Percentiles rank a stretch among this genome's conserved stretches.
phyloP scores from a whole-genome alignment of 1,140 invertebrate species.

The Heliothis subflexa region DNA sequence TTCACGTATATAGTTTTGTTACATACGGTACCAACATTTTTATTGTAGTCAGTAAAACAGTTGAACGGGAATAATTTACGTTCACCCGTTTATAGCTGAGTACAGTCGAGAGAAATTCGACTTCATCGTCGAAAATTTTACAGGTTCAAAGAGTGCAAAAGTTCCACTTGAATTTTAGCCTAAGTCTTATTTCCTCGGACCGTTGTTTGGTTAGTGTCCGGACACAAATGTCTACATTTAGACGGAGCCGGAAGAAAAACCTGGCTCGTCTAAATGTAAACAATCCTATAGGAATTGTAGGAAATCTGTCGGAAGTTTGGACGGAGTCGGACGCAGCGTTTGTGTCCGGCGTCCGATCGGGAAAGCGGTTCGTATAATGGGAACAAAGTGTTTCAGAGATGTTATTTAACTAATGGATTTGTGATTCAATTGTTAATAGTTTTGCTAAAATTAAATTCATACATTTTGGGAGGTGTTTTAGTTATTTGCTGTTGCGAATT shows the following conservation, averaged over 20 bases:
- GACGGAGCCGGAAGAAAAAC: constrained; percentile 8
- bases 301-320: not conserved
- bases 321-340: not conserved
- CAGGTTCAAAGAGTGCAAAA: not conserved
- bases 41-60: constrained; percentile 14
- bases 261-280: constrained; percentile 6
- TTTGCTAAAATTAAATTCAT: no score
- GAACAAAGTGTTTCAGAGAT: not conserved
- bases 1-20: constrained; percentile 10
- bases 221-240: constrained; percentile 14
- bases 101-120: not conserved
- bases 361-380: not conserved
- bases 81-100: not conserved
- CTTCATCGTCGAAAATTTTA: not conserved
- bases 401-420: not conserved
- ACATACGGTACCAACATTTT: not conserved
- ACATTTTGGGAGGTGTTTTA: no score
- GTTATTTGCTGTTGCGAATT: no score
- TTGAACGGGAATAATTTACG: not conserved
- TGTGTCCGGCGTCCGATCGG: constrained; percentile 7
- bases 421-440: no score
- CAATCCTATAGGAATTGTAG: not conserved
- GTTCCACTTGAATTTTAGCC: not conserved
- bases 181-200: not conserved
- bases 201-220: not conserved